phyloP scores from a whole-genome alignment of 2,888 invertebrate species.

The Mimas tiliae region DNA sequence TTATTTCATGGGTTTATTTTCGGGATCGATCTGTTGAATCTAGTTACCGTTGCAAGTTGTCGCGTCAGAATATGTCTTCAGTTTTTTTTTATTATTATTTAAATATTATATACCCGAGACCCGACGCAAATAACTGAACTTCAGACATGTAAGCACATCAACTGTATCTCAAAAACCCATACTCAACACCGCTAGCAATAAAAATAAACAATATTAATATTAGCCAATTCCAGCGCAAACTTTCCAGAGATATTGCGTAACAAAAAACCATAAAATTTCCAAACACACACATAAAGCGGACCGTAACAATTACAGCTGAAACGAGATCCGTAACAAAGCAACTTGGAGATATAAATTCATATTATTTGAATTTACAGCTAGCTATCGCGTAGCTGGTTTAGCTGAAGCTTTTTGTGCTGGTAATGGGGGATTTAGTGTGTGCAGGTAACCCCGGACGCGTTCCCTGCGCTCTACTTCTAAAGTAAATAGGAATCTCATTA shows the following conservation, averaged over 20 bases:
- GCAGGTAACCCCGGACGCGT: constrained; percentile 7
- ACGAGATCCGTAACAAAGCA: neutral
- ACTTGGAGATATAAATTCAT: constrained; percentile 20
- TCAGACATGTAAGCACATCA: too few relatives aligned
- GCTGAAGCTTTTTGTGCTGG: constrained; percentile 1
- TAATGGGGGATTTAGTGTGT: constrained; percentile 19
- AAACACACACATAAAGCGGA: neutral
- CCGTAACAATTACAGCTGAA: constrained; percentile 4
- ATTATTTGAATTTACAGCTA: constrained; percentile 25
- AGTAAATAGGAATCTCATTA: constrained; percentile 25
- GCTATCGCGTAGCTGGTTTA: constrained; percentile 9
- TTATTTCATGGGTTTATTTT: too few relatives aligned
- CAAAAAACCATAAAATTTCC: neutral
- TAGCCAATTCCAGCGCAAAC: neutral
- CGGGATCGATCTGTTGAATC: too few relatives aligned
- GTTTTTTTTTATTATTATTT: too few relatives aligned
- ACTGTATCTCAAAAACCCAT: too few relatives aligned
- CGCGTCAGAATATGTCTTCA: too few relatives aligned
- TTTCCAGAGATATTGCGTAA: constrained; percentile 14
- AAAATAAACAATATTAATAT: too few relatives aligned
- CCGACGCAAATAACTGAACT: too few relatives aligned
- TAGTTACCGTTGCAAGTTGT: too few relatives aligned
- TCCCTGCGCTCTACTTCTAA: constrained; percentile 16
- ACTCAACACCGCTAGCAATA: too few relatives aligned
- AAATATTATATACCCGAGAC: too few relatives aligned